phyloP scores from a whole-genome alignment of 2,797 vertebrate species.

The Coregonus suidteri region DNA sequence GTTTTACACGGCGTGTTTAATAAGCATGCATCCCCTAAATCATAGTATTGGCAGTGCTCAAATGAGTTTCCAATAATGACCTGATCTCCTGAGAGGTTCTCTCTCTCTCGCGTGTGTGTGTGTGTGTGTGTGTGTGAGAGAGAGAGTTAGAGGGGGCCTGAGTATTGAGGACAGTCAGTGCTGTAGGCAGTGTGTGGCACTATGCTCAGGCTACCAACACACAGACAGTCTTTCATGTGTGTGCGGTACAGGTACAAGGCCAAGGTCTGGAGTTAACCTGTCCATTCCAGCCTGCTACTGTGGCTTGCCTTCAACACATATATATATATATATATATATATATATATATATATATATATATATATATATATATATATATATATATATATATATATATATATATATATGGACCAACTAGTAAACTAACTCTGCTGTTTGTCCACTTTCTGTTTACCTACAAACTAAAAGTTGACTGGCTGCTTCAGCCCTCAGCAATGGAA shows the following conservation, averaged over 20 bases:
- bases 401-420: neutral
- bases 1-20: constrained; percentile 60
- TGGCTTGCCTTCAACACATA: neutral
- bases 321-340: no score
- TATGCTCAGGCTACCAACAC: no score
- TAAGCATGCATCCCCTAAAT: constrained; percentile 48
- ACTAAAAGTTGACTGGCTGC: neutral
- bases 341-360: no score
- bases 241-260: constrained; percentile 12
- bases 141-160: no score
- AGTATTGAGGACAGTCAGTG: no score
- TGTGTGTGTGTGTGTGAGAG: no score
- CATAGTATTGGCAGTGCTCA: constrained; percentile 56
- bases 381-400: no score
- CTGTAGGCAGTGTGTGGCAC: no score
- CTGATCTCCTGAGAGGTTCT: constrained; percentile 36
- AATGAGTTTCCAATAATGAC: constrained; percentile 71
- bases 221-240: neutral
- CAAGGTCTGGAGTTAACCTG: neutral
- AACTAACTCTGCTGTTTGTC: neutral
- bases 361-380: no score
- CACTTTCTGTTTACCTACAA: constrained; percentile 2
- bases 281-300: neutral
- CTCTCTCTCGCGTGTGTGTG: constrained; percentile 18
- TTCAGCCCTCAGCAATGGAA: neutral